Evolutionary conservation across 2,888 invertebrate species (phyloP).

Genomic region (Tillus elongatus): DNA sequence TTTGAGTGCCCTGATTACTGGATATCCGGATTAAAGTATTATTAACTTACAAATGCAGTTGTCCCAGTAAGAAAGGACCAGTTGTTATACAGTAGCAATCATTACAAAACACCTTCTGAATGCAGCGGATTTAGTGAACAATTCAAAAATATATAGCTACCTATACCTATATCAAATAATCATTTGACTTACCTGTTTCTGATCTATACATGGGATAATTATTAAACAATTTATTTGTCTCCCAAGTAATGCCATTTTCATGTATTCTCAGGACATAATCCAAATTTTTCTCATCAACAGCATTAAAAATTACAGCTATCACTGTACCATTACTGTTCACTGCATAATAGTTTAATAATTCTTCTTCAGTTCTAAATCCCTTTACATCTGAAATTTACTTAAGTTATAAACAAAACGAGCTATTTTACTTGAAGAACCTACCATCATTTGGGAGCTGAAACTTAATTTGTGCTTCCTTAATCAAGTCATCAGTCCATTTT

Average conservation of each 20-base stretch:
- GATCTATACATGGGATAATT: neutral
- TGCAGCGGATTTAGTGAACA: no score
- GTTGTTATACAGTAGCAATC: no score
- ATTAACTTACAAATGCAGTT: no score
- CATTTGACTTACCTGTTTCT: constrained; percentile 2
- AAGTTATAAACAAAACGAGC: neutral
- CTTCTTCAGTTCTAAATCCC: constrained; percentile 27
- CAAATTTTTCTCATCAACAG: constrained; percentile 23
- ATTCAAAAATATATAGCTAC: no score
- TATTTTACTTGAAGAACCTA: constrained; percentile 20
- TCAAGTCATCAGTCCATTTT: constrained; percentile 28
- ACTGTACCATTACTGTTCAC: constrained; percentile 22
- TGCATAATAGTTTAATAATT: constrained; percentile 26
- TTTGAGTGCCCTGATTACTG: no score
- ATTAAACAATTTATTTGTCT: constrained; percentile 24
- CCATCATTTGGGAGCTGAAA: constrained; percentile 30
- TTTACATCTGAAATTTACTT: constrained; percentile 24
- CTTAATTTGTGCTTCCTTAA: constrained; percentile 29
- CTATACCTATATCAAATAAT: no score
- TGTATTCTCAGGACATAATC: constrained; percentile 32
- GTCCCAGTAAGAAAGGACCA: no score
- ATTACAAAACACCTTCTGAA: no score
- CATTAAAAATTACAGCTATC: constrained; percentile 31
- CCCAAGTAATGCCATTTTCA: constrained; percentile 25
- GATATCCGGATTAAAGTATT: no score